phyloP scores from a whole-genome alignment of 2,797 vertebrate genomes.

The Tachyglossus aculeatus region DNA sequence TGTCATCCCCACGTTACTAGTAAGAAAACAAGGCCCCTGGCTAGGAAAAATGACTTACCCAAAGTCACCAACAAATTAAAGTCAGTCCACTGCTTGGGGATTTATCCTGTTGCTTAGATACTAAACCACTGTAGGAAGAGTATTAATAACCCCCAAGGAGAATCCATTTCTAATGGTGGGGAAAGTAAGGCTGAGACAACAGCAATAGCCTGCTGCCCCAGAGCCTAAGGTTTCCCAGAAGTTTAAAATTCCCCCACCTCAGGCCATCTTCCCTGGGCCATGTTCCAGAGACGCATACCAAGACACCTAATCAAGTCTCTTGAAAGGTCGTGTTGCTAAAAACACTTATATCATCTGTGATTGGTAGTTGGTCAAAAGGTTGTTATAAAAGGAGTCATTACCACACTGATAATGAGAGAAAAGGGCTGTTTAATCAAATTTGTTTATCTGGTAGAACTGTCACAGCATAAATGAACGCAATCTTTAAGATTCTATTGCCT shows the following conservation, averaged over 20 bases:
- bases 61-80: too few species aligned
- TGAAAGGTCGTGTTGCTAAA: background rate
- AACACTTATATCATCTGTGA: background rate
- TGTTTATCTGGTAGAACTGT: conserved; percentile 13
- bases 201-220: too few species aligned
- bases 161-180: too few species aligned
- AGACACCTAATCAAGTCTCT: background rate
- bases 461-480: background rate
- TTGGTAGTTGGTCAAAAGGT: background rate
- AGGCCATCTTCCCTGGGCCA: background rate
- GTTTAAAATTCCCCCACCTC: background rate
- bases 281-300: background rate
- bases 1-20: too few species aligned
- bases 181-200: too few species aligned
- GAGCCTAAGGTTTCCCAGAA: too few species aligned
- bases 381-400: background rate
- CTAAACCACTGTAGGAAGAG: too few species aligned
- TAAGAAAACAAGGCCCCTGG: too few species aligned
- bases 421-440: conserved; percentile 11
- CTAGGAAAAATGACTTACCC: too few species aligned
- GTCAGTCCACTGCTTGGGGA: too few species aligned
- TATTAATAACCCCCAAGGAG: too few species aligned
- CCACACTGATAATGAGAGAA: background rate
- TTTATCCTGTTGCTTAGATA: too few species aligned
- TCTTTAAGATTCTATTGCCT: background rate